Conservation (phyloP, 1,140 invertebrate genomes). For the Lepidotrigona ventralis region DNA sequence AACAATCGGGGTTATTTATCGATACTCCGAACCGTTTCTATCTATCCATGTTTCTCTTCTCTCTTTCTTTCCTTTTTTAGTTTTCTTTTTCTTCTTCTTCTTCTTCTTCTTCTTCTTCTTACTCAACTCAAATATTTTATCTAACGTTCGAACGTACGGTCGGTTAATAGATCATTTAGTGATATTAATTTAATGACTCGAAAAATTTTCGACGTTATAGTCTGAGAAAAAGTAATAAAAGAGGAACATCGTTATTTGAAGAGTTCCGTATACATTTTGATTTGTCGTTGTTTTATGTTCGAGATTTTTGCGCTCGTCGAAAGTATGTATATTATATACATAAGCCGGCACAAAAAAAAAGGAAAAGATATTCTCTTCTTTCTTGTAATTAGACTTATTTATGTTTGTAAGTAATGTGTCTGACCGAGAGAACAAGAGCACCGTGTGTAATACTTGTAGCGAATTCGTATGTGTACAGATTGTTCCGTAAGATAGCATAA, state of each 20-base stretch:
- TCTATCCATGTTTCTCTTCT: background rate
- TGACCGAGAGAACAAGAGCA: slow-evolving; percentile 21
- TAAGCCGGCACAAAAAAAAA: slow-evolving; percentile 13
- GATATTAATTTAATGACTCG: slow-evolving; percentile 46
- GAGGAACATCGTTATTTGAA: background rate
- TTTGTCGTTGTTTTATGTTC: background rate
- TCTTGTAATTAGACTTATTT: slow-evolving; percentile 56
- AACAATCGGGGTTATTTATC: slow-evolving; percentile 19
- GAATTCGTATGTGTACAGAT: slow-evolving; percentile 27
- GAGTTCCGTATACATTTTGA: background rate
- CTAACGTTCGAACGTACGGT: slow-evolving; percentile 35
- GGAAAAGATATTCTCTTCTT: background rate
- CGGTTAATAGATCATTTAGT: slow-evolving; percentile 28
- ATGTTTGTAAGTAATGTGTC: slow-evolving; percentile 36
- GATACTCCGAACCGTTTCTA: slow-evolving; percentile 27
- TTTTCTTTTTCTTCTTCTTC: background rate
- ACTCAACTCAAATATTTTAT: slow-evolving; percentile 30
- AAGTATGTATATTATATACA: background rate
- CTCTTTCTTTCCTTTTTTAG: background rate
- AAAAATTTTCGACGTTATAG: slow-evolving; percentile 16
- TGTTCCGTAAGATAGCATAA: slow-evolving; percentile 22
- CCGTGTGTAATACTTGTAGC: slow-evolving; percentile 43
- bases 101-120: background rate
- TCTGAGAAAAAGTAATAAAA: slow-evolving; percentile 5
- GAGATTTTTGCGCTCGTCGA: slow-evolving; percentile 14